Conservation (phyloP, 2,797 vertebrate species). For the Urophycis tenuis region DNA sequence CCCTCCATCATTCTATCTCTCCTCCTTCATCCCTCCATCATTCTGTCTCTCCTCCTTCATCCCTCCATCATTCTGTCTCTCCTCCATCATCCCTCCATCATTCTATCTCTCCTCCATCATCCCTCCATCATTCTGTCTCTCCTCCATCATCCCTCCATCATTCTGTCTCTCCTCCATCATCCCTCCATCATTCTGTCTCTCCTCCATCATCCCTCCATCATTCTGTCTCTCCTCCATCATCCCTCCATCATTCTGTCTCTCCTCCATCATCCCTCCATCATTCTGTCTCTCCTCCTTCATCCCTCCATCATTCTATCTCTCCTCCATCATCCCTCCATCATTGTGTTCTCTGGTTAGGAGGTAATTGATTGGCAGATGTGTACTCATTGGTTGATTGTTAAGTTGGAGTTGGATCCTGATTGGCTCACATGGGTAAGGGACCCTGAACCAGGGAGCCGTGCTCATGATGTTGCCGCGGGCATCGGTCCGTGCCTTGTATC, state of each 20-base stretch:
- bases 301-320: background rate
- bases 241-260: no score
- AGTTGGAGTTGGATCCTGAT: background rate
- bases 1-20: no score
- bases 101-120: no score
- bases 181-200: background rate
- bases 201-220: background rate
- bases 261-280: background rate
- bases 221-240: background rate
- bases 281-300: background rate
- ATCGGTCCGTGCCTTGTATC: constrained; percentile 86
- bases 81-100: no score
- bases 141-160: no score
- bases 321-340: background rate
- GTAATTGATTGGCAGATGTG: background rate
- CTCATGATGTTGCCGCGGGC: constrained; percentile 87
- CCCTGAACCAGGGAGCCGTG: constrained; percentile 88
- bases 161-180: background rate
- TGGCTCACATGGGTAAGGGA: constrained; percentile 88
- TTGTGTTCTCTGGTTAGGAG: no score
- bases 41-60: no score
- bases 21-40: no score
- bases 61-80: no score
- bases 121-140: no score
- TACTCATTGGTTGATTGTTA: background rate